These are phyloP conservation scores for Pyrochroa serraticornis DNA, from an alignment of 2,888 invertebrate species.

Conservation along the genomic window DNA sequence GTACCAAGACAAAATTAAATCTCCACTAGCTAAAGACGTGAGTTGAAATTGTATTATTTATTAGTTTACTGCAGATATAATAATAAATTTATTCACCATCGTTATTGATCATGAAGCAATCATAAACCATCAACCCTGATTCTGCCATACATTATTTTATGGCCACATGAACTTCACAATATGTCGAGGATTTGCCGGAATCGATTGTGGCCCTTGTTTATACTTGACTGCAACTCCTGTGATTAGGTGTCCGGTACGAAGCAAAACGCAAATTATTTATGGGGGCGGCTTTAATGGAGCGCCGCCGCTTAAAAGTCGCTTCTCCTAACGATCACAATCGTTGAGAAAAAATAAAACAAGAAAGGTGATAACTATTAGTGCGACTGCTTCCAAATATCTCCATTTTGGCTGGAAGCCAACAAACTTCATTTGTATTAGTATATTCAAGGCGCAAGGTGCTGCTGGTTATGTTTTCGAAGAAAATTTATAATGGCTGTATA, in stretches of 20 bases:
- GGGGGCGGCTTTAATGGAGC: background rate
- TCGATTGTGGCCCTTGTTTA: background rate
- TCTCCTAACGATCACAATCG: background rate
- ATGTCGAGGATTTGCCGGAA: conserved; percentile 9
- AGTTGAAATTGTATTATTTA: conserved; percentile 11
- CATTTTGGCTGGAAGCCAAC: conserved; percentile 6
- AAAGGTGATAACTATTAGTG: conserved; percentile 13
- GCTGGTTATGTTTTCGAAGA: conserved; percentile 1
- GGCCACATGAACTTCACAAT: conserved; percentile 13
- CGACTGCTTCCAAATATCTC: conserved; percentile 11
- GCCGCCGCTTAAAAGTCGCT: background rate
- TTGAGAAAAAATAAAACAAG: background rate
- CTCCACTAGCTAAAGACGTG: background rate
- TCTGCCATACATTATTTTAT: conserved; percentile 16
- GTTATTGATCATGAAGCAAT: conserved; percentile 22
- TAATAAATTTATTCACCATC: conserved; percentile 24
- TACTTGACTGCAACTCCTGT: background rate
- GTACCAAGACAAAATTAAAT: conserved; percentile 1
- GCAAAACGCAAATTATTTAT: conserved; percentile 2
- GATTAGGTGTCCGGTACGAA: background rate
- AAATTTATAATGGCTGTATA: background rate
- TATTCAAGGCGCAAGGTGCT: background rate
- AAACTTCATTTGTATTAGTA: conserved; percentile 18
- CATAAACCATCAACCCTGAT: conserved; percentile 21
- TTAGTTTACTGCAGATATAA: conserved; percentile 15